phyloP scores from a whole-genome alignment of 2,797 vertebrate genomes.

The Sarcoramphus papa region DNA sequence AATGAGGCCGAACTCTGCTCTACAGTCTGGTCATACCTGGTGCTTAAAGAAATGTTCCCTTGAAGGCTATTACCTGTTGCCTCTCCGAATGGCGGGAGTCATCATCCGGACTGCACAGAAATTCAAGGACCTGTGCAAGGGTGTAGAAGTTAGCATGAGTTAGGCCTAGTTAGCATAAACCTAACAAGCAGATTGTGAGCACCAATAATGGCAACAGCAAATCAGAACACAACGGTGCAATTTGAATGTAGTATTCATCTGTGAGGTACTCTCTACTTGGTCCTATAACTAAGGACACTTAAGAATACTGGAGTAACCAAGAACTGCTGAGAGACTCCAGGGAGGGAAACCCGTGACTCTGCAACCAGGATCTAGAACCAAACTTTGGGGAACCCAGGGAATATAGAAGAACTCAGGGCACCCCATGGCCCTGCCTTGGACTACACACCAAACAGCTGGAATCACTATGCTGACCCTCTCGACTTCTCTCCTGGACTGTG shows the following conservation, averaged over 20 bases:
- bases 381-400: neutral
- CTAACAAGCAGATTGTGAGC: neutral
- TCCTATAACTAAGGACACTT: neutral
- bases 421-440: neutral
- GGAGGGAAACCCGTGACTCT: neutral
- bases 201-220: neutral
- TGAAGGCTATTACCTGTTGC: slow-evolving; percentile 84
- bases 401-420: neutral
- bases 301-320: neutral
- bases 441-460: neutral
- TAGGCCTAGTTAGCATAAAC: neutral
- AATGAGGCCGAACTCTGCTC: neutral
- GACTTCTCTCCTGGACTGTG: neutral
- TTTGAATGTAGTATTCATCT: neutral
- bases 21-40: neutral
- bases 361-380: neutral
- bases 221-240: fast-evolving
- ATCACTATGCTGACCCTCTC: neutral
- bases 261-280: neutral
- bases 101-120: slow-evolving; percentile 93
- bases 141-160: neutral
- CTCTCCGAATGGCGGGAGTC: slow-evolving; percentile 93
- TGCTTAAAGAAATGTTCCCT: neutral
- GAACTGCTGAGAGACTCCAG: neutral
- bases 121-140: slow-evolving; percentile 88